Base-by-base conservation (phyloP, 1,140 invertebrate species). In the Drosophila ercepeae region DNA sequence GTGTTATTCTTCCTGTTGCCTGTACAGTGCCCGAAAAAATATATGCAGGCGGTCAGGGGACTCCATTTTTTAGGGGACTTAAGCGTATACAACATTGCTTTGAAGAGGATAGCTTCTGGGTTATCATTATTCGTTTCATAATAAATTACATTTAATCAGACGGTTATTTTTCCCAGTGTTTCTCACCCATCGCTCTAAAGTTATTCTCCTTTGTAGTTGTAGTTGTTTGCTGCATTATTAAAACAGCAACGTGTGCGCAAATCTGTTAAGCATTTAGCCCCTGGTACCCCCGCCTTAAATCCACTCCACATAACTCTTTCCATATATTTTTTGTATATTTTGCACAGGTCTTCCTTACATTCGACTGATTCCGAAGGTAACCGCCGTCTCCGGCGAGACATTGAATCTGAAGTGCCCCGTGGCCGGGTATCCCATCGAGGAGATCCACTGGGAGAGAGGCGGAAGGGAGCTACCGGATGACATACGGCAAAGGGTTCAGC, bases 381-480 rank as follows among this genome's bases (percentile, higher is more conserved):
- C 96, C 19, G 96, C 96, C 1, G 95, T 97, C 4, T 96, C 96
- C 1, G 96, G 96, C 27, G 95, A 97, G 89, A 94, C 93, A 46
- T 92, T 97, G 49, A 93, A 94, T 42, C 92, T 98, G 13, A 95
- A 96, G 82, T 98, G 97, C 92, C 96, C 96, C 5, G 97, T 97
- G 0, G 96, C 96, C 4, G 91, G 97, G 2, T 97, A 96, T 91
- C 97, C 97, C 5, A 95, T 97, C 58, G 94, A 95, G 64, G 94
- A 95, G 74, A 95, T 97, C 58, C 94, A 94, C 32, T 97, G 97
- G 96, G 95, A 96, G 86, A 94, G 95, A 84, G 94, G 93, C 39
- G 95, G 94, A n/a, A 92, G 94, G 21, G 94, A 95, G 73, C 91
- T 98, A 29, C 96, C 96, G 0, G 95, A 96, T 58, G 96, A 97